Evolutionary conservation across 2,113 vertebrate species (phyloP).

Genomic region (Henicopernis longicauda): DNA sequence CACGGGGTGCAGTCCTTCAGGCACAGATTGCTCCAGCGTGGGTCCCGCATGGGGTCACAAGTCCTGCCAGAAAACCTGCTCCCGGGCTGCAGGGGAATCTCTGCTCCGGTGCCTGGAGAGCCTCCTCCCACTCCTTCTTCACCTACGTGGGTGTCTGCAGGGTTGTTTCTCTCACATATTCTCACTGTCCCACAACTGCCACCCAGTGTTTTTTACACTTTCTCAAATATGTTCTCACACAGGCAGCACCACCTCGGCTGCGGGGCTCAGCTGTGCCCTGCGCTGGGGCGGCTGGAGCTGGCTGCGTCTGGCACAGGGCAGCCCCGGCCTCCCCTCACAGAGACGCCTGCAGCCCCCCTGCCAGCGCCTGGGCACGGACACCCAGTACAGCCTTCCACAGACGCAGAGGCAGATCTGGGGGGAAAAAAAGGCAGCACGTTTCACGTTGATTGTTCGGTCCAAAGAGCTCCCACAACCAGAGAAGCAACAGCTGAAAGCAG

Average conservation of each 20-base stretch:
- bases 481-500: not conserved
- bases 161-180: not conserved
- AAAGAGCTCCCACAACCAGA: too few relatives aligned
- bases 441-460: fast-evolving
- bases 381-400: fast-evolving
- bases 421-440: fast-evolving
- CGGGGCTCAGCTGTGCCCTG: fast-evolving
- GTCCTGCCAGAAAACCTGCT: not conserved
- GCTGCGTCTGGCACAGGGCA: fast-evolving
- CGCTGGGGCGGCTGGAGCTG: fast-evolving
- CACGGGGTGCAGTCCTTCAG: not conserved
- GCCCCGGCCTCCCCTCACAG: too few relatives aligned
- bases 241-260: fast-evolving
- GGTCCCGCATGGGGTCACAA: fast-evolving
- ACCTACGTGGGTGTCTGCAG: fast-evolving
- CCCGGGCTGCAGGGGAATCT: not conserved
- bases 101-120: fast-evolving
- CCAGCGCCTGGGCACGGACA: fast-evolving
- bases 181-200: too few relatives aligned
- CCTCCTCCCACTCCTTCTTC: too few relatives aligned
- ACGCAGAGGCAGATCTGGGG: fast-evolving
- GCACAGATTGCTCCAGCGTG: not conserved
- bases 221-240: fast-evolving
- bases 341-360: not conserved
- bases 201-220: fast-evolving